phyloP scores from a whole-genome alignment of 1,140 invertebrate genomes.

The Chionoecetes opilio region DNA sequence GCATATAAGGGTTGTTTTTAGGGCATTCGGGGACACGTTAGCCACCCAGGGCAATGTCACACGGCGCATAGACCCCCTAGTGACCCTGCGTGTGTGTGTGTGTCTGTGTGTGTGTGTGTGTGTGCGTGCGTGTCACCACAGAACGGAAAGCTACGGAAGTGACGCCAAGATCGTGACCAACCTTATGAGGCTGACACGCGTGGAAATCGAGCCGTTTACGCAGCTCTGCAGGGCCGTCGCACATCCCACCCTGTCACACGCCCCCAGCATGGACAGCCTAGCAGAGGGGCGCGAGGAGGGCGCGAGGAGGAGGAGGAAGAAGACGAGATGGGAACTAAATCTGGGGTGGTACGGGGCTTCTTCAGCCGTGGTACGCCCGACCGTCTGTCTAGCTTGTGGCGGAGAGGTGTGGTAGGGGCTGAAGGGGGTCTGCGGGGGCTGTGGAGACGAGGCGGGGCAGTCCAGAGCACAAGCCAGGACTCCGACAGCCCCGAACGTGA shows the following conservation, averaged over 20 bases:
- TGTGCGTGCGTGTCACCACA: constrained; percentile 82
- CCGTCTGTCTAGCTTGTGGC: constrained; percentile 81
- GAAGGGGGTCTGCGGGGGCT: constrained; percentile 78
- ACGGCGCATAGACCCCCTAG: too few species aligned
- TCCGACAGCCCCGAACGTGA: too few species aligned
- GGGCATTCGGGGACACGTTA: too few species aligned
- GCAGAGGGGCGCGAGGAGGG: neutral
- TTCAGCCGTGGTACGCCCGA: constrained; percentile 78
- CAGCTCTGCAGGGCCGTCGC: constrained; percentile 35
- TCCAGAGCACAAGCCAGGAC: neutral
- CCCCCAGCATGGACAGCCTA: constrained; percentile 51
- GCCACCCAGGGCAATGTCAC: too few species aligned
- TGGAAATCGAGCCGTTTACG: constrained; percentile 68
- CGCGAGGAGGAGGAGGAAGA: constrained; percentile 23
- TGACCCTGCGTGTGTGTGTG: neutral
- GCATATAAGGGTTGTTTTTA: too few species aligned
- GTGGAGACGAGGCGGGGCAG: constrained; percentile 72
- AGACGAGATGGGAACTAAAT: constrained; percentile 77
- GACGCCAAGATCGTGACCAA: constrained; percentile 91
- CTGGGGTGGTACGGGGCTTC: constrained; percentile 68
- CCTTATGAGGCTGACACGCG: constrained; percentile 83
- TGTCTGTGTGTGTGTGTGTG: constrained; percentile 4
- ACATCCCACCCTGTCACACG: neutral
- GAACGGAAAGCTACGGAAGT: constrained; percentile 90
- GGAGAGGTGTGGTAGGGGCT: constrained; percentile 75